These are phyloP conservation scores for Mamestra configurata DNA, from an alignment of 1,140 invertebrate genomes.

Conservation along the genomic window DNA sequence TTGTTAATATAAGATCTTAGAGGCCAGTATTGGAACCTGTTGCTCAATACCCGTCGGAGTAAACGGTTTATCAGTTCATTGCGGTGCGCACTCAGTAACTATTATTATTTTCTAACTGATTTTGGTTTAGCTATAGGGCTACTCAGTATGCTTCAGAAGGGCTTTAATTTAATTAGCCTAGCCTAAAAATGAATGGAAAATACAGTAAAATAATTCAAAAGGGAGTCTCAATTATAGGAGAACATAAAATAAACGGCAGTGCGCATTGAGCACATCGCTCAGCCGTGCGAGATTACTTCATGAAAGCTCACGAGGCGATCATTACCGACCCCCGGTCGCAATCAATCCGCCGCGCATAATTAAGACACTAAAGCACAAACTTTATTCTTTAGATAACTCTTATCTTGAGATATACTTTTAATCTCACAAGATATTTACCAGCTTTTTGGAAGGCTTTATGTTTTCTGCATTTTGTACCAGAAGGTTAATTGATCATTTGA, in stretches of 20 bases:
- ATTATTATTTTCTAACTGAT: slow-evolving; percentile 22
- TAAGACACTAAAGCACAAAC: slow-evolving; percentile 63
- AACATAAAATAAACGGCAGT: slow-evolving; percentile 39
- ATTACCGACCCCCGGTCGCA: slow-evolving; percentile 70
- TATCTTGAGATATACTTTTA: slow-evolving; percentile 45
- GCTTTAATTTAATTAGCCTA: neutral
- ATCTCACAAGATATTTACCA: slow-evolving; percentile 5
- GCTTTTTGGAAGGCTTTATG: neutral
- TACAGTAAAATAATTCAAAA: slow-evolving; percentile 14
- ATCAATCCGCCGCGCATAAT: slow-evolving; percentile 74
- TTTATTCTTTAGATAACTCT: slow-evolving; percentile 46
- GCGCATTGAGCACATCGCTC: slow-evolving; percentile 61
- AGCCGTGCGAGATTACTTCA: slow-evolving; percentile 66
- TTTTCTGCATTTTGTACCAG: neutral
- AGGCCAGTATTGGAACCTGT: slow-evolving; percentile 20
- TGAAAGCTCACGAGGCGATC: slow-evolving; percentile 72
- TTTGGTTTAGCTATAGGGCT: neutral
- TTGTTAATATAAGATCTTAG: slow-evolving; percentile 27
- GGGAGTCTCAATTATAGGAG: neutral
- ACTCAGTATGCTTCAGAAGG: too few relatives aligned
- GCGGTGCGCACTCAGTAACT: neutral
- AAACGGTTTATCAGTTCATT: slow-evolving; percentile 14
- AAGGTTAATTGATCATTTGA: neutral
- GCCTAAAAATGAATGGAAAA: neutral
- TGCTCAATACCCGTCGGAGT: neutral